A percentile compares a stretch with the other conserved stretches of the same genome.
Evolutionary conservation across 1,140 invertebrate species (phyloP).

Genomic region (Cydia splendana): DNA sequence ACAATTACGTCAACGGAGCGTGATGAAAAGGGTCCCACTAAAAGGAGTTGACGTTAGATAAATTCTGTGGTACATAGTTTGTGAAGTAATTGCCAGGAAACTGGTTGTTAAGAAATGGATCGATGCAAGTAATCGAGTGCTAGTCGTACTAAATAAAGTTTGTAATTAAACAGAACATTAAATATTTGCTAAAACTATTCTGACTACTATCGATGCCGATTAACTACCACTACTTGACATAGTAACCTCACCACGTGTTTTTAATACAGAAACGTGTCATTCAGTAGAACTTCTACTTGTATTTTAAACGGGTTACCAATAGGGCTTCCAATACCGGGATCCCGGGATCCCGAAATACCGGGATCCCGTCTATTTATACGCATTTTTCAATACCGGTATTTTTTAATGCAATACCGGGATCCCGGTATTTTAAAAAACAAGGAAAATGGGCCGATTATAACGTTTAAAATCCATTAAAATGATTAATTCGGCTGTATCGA

Average conservation of each 20-base stretch:
- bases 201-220: background rate
- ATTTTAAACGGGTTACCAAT: background rate
- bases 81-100: background rate
- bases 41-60: slow-evolving; percentile 10
- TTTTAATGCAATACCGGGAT: no score
- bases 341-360: no score
- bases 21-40: background rate
- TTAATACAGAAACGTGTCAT: background rate
- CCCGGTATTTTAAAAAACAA: no score
- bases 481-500: no score
- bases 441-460: no score
- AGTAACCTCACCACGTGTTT: background rate
- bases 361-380: no score
- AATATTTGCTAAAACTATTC: background rate
- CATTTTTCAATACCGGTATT: no score
- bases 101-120: background rate
- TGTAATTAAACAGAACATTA: background rate
- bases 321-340: no score
- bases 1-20: slow-evolving; percentile 17
- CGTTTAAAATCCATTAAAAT: no score
- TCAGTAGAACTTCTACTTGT: background rate
- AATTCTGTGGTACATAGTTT: background rate
- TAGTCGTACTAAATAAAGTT: background rate
- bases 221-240: background rate
- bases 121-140: background rate